phyloP scores from a whole-genome alignment of 2,797 vertebrate genomes.

The Anabas testudineus region DNA sequence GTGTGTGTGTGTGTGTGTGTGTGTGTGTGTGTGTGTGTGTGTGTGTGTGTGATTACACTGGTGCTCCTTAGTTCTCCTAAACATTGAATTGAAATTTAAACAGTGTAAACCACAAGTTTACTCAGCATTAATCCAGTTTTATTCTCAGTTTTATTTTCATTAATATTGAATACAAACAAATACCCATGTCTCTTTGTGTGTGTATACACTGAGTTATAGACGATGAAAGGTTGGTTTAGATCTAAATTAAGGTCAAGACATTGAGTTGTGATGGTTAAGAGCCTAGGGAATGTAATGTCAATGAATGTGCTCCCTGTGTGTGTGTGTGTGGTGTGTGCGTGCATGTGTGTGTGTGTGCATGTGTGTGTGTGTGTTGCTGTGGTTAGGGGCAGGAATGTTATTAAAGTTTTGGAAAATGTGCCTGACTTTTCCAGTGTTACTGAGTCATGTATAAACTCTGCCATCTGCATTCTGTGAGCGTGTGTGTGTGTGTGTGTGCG shows the following conservation, averaged over 20 bases:
- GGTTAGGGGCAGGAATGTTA: constrained; percentile 59
- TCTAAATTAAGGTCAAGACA: no score
- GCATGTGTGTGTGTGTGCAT: constrained; percentile 4
- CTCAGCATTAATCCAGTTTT: constrained; percentile 2
- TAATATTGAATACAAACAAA: constrained; percentile 23
- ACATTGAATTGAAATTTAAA: constrained; percentile 10
- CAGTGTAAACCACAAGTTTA: constrained; percentile 28
- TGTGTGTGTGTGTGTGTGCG: neutral
- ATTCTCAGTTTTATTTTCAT: no score
- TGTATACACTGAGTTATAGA: no score
- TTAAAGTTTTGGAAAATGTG: constrained; percentile 61
- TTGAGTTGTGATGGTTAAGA: no score
- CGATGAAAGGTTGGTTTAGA: no score
- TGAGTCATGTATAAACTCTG: constrained; percentile 50
- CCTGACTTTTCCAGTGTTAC: constrained; percentile 61
- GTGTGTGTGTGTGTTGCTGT: constrained; percentile 30
- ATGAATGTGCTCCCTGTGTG: neutral
- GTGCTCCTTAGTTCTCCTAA: constrained; percentile 28
- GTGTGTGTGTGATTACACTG: no score
- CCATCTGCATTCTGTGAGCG: constrained; percentile 37
- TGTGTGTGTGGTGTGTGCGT: constrained; percentile 9
- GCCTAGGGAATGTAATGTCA: no score
- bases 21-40: constrained; percentile 7
- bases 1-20: constrained; percentile 8
- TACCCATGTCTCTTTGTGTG: constrained; percentile 3